Evolutionary conservation across 2,113 vertebrate species (phyloP), one percentile per base, ranked within the genome.

Genomic region (Trematomus loennbergii): DNA sequence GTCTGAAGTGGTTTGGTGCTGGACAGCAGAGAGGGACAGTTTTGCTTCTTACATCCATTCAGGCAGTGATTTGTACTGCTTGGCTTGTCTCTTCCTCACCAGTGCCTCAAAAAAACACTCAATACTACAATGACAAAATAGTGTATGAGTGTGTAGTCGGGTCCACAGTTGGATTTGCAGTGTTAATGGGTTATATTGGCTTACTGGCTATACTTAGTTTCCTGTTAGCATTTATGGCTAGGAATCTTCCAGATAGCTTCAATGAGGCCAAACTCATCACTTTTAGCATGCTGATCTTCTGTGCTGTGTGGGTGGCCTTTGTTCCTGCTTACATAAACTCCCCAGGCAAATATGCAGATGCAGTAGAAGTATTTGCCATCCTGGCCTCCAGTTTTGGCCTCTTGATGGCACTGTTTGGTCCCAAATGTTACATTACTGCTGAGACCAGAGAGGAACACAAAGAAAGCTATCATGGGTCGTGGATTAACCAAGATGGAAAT

Each of bases 361-460:
- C 90, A 22, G 94, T 95, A 1, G 93, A 95, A 72, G 81, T 94
- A 33, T 95, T 94, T 84, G 94, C 94, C 13, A 95, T 95, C 36
- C 25, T 95, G n/a, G 93, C 94, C 0, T 95, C 94, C 15, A 94
- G 94, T 65, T 95, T 92, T 78, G 95, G 94, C 2, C 90, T 95
- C 0, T 78, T 95, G 22, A 1, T 84, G 4, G 65, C 89, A 1
- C 88, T 95, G n/a, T 95, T 95, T 82, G 90, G 81, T 0, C 95
- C 95, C 15, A 95, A 95, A 83, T 95, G 94, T 82, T 95, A 92
- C 79, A 92, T 95, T 5, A 93, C 43, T 94, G 6, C 50, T 95
- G 6, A 92, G 69, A 79, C 93, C 94, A 33, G 92, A 94, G 49
- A 43, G 59, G 10, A 95, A 95, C 75, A 95, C 92, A 45, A 95